Conservation (phyloP, 1,140 invertebrate genomes). For the Neodiprion virginianus region DNA sequence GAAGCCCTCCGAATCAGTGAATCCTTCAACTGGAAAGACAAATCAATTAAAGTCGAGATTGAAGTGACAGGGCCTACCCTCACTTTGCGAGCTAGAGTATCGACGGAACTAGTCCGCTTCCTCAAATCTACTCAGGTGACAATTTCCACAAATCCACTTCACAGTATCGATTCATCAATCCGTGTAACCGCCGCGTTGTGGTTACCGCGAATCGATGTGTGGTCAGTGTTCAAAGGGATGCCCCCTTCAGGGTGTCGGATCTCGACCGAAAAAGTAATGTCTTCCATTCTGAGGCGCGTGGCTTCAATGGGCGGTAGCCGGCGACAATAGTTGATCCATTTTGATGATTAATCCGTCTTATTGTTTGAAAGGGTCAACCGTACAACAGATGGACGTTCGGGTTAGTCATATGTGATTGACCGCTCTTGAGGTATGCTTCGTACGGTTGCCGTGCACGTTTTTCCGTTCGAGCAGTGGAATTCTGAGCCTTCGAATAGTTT, state of each 20-base stretch:
- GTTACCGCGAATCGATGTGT: neutral
- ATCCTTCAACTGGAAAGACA: too few species aligned
- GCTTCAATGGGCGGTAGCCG: neutral
- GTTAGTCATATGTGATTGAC: neutral
- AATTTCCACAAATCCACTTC: neutral
- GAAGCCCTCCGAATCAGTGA: too few species aligned
- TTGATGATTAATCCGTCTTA: neutral
- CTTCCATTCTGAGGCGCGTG: neutral
- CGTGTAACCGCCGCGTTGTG: neutral
- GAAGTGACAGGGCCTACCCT: too few species aligned
- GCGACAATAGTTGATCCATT: neutral
- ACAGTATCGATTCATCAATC: neutral
- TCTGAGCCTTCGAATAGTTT: too few species aligned
- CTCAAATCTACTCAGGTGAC: neutral
- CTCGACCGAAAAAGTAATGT: neutral
- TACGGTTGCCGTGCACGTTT: too few species aligned
- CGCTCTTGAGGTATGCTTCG: neutral
- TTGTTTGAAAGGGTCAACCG: neutral
- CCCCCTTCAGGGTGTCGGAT: neutral
- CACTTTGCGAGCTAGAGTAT: too few species aligned
- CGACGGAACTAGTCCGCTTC: neutral
- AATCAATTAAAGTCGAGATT: too few species aligned
- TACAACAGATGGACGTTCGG: neutral
- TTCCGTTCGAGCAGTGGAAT: too few species aligned
- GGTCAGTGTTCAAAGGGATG: neutral